Evolutionary conservation across 1,140 invertebrate genomes (phyloP).

Genomic region (Nasonia vitripennis): DNA sequence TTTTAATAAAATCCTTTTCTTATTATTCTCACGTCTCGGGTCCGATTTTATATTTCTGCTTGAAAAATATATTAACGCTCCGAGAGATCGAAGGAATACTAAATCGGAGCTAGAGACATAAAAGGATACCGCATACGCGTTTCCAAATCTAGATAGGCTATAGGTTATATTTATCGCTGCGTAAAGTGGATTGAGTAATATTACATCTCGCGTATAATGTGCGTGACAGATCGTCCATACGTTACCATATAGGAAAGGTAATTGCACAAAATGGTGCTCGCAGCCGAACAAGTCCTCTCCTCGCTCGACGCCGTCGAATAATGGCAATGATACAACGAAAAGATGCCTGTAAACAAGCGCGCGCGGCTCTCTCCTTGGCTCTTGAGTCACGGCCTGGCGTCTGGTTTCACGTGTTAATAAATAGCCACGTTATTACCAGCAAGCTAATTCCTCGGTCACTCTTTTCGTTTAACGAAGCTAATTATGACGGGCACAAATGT

Average conservation of each 20-base stretch:
- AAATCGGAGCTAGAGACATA: not conserved
- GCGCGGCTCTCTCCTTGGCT: too few species aligned
- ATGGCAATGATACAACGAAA: slow-evolving; percentile 29
- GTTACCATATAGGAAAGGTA: slow-evolving; percentile 7
- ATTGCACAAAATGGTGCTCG: not conserved
- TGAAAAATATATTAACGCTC: not conserved
- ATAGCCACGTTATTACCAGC: slow-evolving; percentile 71
- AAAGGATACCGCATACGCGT: not conserved
- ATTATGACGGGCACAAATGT: slow-evolving; percentile 73
- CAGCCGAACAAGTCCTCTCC: not conserved
- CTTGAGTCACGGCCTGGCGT: slow-evolving; percentile 53
- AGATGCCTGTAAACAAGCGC: slow-evolving; percentile 33
- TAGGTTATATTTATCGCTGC: not conserved
- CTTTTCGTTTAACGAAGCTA: slow-evolving; percentile 72
- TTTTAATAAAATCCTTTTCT: not conserved
- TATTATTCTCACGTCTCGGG: too few species aligned
- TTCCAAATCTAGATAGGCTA: not conserved
- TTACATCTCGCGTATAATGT: not conserved
- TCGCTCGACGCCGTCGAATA: not conserved
- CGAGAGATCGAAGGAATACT: not conserved
- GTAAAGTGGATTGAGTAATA: slow-evolving; percentile 1
- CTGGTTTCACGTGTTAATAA: slow-evolving; percentile 73
- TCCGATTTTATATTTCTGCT: too few species aligned
- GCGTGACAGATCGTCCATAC: not conserved
- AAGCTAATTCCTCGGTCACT: slow-evolving; percentile 72